phyloP scores from a whole-genome alignment of 2,113 vertebrate genomes.

The Syrrhaptes paradoxus region DNA sequence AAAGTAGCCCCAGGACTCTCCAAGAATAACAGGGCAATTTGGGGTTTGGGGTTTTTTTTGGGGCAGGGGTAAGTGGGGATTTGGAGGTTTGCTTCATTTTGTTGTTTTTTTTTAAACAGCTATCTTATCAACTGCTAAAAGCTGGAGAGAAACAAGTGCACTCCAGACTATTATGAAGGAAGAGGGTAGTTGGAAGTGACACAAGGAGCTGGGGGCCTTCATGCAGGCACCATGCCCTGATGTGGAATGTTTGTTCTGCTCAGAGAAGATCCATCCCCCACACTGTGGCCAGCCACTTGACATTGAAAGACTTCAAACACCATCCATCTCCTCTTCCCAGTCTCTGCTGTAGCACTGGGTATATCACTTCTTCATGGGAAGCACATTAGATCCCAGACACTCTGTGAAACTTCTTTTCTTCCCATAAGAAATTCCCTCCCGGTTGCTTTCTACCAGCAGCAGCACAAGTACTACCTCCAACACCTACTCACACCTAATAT shows the following conservation, averaged over 20 bases:
- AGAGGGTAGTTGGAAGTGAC: not conserved
- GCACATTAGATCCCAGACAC: not conserved
- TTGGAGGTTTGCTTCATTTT: no score
- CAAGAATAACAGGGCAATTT: not conserved
- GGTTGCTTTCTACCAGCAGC: not conserved
- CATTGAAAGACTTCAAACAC: not conserved
- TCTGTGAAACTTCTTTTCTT: not conserved
- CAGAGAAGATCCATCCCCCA: slow-evolving; percentile 23
- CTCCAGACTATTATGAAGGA: not conserved
- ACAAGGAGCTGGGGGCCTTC: not conserved
- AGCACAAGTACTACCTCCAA: not conserved
- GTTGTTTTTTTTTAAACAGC: not conserved
- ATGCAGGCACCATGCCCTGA: not conserved
- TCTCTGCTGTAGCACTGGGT: not conserved
- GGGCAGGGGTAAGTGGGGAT: no score
- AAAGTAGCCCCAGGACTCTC: not conserved
- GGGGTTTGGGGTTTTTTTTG: not conserved
- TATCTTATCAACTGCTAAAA: not conserved
- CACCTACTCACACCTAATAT: not conserved
- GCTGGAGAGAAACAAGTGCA: not conserved
- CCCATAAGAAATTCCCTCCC: not conserved
- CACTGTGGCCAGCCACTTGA: not conserved
- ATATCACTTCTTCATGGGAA: not conserved
- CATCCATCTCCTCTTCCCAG: not conserved
- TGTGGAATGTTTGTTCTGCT: not conserved